Evolutionary conservation across 2,888 invertebrate genomes (phyloP), one percentile per base, ranked within the genome.

Genomic region (Drosophila neonasuta): DNA sequence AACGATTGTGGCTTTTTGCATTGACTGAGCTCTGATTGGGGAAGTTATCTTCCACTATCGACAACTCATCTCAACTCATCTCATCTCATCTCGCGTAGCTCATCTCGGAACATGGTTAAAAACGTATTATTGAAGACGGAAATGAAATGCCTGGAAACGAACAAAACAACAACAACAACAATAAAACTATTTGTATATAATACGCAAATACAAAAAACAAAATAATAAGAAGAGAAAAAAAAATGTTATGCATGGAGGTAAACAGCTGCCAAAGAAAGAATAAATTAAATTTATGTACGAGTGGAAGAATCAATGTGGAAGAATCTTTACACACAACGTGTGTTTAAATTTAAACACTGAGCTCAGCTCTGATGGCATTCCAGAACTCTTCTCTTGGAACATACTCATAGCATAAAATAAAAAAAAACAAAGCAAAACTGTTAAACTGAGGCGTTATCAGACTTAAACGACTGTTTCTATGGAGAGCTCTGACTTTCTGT

Each of bases 61-160:
- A 80, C 77, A 80, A 85, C 71, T 86, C 86, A 85, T 85, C 84
- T 34, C 44, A 29, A 6, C 60, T 24, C 24, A 24, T 1, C 24
- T 24, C 24, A 24, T 24, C 24, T 34, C 13, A 36, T 20, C 20
- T 20, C 20, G 32, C 63, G 7, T 41, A 50, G 10, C 58, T 51
- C 59, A 51, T 51, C 59, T 59, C 61, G 61, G 61, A 86, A 78
- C 74, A 86, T 83, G 86, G 79, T 84, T 87, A 80, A 87, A 87
- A 87, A 86, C 84, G 70, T 86, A 85, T 84, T 87, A 84, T 84
- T 75, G 77, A 84, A 88, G 88, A 89, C 88, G 88, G 89, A 89
- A 88, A 88, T 85, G 76, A 86, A 79, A 36, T 77, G 81, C 79
- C 76, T 77, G 77, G 73, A 71, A 74, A 77, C 24, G 4, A 24